Conservation (phyloP, 2,113 vertebrate species). For the Chionomys nivalis region DNA sequence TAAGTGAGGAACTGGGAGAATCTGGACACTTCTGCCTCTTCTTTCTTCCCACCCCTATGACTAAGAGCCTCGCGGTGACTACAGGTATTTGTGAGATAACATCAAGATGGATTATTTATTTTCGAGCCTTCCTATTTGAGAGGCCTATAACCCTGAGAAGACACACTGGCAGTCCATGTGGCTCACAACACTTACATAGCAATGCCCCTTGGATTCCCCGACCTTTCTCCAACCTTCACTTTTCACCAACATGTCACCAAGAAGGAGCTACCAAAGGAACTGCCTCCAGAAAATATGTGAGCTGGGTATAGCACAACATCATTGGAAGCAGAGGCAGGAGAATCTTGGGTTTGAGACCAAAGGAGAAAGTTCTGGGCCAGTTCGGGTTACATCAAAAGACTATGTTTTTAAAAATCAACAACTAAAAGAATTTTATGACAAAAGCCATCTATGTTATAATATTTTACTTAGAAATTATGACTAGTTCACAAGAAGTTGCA, state of each 20-base stretch:
- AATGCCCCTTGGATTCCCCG: neutral
- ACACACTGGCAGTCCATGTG: neutral
- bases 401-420: neutral
- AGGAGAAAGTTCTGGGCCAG: neutral
- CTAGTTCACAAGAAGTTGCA: neutral
- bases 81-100: neutral
- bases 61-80: neutral
- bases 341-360: neutral
- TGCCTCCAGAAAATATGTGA: constrained; percentile 14
- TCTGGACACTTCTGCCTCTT: neutral
- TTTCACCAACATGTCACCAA: neutral
- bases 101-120: neutral
- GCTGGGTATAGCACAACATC: neutral
- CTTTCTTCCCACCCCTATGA: neutral
- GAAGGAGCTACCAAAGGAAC: neutral
- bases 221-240: neutral
- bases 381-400: neutral
- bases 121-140: neutral
- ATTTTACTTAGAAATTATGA: constrained; percentile 1
- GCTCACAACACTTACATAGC: neutral
- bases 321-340: neutral
- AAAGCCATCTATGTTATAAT: neutral
- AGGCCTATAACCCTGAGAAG: neutral
- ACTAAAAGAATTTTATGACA: neutral
- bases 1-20: neutral